Base-by-base conservation (phyloP, 2,113 vertebrate genomes). In the Lycocorax pyrrhopterus region DNA sequence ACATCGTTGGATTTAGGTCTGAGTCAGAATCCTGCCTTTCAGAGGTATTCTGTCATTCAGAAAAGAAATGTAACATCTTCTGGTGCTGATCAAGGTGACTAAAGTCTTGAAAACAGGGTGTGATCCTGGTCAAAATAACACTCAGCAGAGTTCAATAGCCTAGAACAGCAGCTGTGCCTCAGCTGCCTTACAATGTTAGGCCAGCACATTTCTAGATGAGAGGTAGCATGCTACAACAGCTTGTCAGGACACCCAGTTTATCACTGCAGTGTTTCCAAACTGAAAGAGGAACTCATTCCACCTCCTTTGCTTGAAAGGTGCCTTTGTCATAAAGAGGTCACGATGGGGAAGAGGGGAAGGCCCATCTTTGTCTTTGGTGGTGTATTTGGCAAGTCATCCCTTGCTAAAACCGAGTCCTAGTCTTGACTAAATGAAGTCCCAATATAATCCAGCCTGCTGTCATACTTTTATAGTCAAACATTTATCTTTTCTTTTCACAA, bases 401-500 rank as follows among this genome's bases (percentile, higher is more conserved):
- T n/a, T 59, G 39, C 29, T 73, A 60, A 93, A 83, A 91, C 18
- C 1, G 3, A 74, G 23, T 43, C 12, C 27, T 47, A 27, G 51
- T 47, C 83, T 77, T 77, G 22, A 37, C 33, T 87, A 51, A 80
- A 92, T 39, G 9, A 86, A 67, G 16, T 63, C 26, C 47, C 39
- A 55, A 49, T 84, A 44, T 47, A 80, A 92, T 67, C 64, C 39
- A 89, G 51, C 25, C 60, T 29, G 44, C 68, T 4, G 4, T 78
- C 55, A 43, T 29, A 55, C 25, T 88, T 92, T 16, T 58, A 74
- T 41, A 88, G 83, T 86, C 76, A 91, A 90, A 93, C 84, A 88
- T 92, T 92, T 78, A 22, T 87, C 64, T 87, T 94, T 94, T 85
- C 44, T 91, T 94, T 77, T 80, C 75, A 68, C 82, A 87, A 30